phyloP scores from a whole-genome alignment of 2,113 vertebrate species.

The Trogon melanurus region DNA sequence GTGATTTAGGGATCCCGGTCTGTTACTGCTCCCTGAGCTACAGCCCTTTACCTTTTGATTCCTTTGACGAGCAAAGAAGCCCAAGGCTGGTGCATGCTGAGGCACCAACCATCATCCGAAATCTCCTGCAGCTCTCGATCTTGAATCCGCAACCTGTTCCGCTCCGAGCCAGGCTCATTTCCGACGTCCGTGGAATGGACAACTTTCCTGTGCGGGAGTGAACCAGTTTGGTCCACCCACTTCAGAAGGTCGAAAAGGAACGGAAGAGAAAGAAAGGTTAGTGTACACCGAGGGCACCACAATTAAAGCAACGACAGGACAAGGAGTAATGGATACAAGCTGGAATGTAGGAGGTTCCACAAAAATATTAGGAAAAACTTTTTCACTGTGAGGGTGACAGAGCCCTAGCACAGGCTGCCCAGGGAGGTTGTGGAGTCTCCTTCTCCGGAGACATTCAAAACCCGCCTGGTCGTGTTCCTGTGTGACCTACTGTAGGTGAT shows the following conservation, averaged over 20 bases:
- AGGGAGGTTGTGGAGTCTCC: no score
- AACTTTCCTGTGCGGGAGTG: slow-evolving; percentile 55
- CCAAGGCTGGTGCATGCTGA: slow-evolving; percentile 98
- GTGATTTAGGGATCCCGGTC: neutral
- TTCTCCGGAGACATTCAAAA: no score
- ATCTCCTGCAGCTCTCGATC: slow-evolving; percentile 95
- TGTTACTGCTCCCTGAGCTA: no score
- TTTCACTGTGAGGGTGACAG: no score
- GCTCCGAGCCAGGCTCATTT: slow-evolving; percentile 25
- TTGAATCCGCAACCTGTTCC: slow-evolving; percentile 86
- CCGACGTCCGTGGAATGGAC: neutral
- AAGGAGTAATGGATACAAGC: no score
- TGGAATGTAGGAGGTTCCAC: no score
- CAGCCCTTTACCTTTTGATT: slow-evolving; percentile 87
- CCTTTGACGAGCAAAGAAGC: slow-evolving; percentile 91
- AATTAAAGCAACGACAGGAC: neutral
- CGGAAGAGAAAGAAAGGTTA: no score
- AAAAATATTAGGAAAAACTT: no score
- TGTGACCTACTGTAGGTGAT: no score
- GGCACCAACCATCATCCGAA: slow-evolving; percentile 92
- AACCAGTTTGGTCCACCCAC: slow-evolving; percentile 88
- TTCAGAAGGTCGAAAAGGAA: slow-evolving; percentile 44
- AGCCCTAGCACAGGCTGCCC: no score
- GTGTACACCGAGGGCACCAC: neutral
- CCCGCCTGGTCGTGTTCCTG: no score